Evolutionary conservation across 2,797 vertebrate species (phyloP), one percentile per base, ranked within the genome.

Genomic region (Oreonectes daqikongensis): DNA sequence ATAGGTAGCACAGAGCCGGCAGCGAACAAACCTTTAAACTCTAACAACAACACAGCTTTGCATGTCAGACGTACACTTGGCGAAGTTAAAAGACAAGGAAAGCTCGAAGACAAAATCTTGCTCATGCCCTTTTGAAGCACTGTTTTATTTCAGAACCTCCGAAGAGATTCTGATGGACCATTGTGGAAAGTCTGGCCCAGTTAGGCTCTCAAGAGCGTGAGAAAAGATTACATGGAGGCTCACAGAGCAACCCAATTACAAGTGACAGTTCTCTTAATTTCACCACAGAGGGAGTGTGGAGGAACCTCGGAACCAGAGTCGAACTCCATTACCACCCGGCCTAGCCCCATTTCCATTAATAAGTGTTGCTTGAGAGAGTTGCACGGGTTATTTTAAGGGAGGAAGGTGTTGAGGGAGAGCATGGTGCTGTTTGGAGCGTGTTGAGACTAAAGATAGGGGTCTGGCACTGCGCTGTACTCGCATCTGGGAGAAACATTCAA

Each of bases 361-460:
- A 78, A 84, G 73, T 38, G 61, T 50, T 66, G 63, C 72, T 69
- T 26, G 53, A 69, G 70, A 53, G 50, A 74, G 50, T 69, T 55
- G 63, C 57, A 48, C 42, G 44, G 78, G 68, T 84, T 86, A 85
- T 85, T 87, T 85, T 78, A 59, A 48, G 75, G 79, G 66, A 18
- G 38, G 59, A 83, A 75, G 69, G 82, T 85, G 80, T 83, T 86
- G 79, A 84, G 87, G 81, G 81, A 81, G 73, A 84, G 73, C 72
- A 70, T 72, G 50, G 63, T 72, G 67, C 65, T 17, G 72, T 79
- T 78, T 80, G 73, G 82, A 69, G 80, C 78, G 18, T 24, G 70
- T 80, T 80, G 84, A 8, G 73, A 86, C 86, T 85, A 83, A 86
- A 89, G 88, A 90, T 85, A 81, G 80, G 72, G 52, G 80, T 59